A percentile compares a stretch with the other conserved stretches of the same genome.
Conservation (phyloP, 2,888 invertebrate genomes). For the Stenodema calcarata region DNA sequence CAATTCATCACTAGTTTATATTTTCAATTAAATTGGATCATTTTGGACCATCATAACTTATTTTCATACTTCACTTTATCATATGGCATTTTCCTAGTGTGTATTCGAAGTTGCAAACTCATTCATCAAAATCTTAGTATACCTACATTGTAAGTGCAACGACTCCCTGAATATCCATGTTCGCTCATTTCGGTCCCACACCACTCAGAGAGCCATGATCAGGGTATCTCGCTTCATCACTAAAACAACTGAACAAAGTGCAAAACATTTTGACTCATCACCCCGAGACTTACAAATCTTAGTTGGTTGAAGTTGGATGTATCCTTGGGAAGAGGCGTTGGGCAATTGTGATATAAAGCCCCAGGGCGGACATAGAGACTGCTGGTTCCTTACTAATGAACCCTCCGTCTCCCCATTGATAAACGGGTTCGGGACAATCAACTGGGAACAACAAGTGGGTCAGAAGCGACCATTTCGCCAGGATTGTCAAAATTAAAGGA, state of each 20-base stretch:
- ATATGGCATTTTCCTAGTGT: too few relatives aligned
- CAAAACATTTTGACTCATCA: conserved; percentile 5
- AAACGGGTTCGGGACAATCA: background rate
- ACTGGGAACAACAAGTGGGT: conserved; percentile 26
- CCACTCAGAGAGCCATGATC: background rate
- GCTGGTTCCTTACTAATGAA: background rate
- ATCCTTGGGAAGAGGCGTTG: background rate
- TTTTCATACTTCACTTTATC: too few relatives aligned
- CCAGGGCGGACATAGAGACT: conserved; percentile 16
- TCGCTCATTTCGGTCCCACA: background rate
- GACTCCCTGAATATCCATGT: background rate
- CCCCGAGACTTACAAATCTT: conserved; percentile 28
- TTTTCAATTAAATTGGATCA: too few relatives aligned
- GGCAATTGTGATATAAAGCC: conserved; percentile 25
- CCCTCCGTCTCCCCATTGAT: conserved; percentile 24
- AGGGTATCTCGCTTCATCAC: background rate
- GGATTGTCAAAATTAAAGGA: conserved; percentile 30
- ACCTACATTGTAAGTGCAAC: too few relatives aligned
- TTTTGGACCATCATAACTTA: too few relatives aligned
- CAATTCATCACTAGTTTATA: too few relatives aligned
- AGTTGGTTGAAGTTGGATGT: conserved; percentile 2
- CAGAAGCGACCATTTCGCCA: background rate
- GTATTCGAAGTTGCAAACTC: too few relatives aligned
- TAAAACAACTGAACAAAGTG: background rate
- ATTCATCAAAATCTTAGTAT: too few relatives aligned